These are phyloP conservation scores for Ryuthela nishihirai DNA, from an alignment of 2,888 invertebrate species.

Conservation along the genomic window DNA sequence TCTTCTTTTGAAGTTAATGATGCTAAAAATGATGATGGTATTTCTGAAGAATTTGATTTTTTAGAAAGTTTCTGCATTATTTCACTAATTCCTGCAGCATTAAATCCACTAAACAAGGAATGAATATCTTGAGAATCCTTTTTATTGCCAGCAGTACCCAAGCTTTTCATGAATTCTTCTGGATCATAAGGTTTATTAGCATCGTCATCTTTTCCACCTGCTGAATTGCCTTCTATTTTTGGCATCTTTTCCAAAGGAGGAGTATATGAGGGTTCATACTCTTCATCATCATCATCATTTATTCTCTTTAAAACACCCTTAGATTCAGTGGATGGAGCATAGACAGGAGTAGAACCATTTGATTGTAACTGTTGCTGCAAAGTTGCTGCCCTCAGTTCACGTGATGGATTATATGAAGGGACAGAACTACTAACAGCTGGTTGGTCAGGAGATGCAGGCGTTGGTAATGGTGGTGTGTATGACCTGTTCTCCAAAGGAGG, in stretches of 20 bases:
- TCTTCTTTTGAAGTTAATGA: neutral
- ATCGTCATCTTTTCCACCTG: slow-evolving; percentile 13
- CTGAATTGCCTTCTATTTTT: neutral
- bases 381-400: no score
- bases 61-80: no score
- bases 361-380: no score
- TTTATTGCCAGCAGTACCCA: neutral
- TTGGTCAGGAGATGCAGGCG: neutral
- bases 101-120: neutral
- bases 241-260: slow-evolving; percentile 9
- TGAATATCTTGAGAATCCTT: no score
- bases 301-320: no score
- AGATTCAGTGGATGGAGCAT: no score
- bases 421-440: neutral
- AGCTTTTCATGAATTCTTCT: slow-evolving; percentile 21
- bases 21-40: neutral
- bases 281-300: neutral
- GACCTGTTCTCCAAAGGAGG: slow-evolving; percentile 29
- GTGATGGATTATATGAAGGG: neutral
- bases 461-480: slow-evolving; percentile 21
- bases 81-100: no score
- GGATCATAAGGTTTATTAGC: slow-evolving; percentile 34
- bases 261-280: slow-evolving; percentile 19
- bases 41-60: neutral
- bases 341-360: no score